Percentiles rank a stretch among this genome's conserved stretches.
phyloP scores from a whole-genome alignment of 2,888 invertebrate genomes.

The Erannis defoliaria region DNA sequence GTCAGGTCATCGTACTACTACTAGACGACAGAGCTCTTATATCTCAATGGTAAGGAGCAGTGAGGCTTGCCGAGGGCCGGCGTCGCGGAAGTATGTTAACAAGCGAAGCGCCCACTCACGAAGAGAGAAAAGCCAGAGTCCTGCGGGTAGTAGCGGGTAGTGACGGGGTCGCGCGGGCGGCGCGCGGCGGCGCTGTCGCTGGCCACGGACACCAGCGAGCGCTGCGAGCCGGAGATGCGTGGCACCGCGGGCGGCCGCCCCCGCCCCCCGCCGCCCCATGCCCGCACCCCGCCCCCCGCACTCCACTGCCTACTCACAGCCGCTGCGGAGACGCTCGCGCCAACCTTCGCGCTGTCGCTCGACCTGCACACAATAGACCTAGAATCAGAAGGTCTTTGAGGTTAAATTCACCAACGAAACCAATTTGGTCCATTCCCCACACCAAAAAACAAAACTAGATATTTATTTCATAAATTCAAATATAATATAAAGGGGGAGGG shows the following conservation, averaged over 20 bases:
- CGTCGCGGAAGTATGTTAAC: slow-evolving; percentile 70
- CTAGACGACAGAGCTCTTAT: neutral
- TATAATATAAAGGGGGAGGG: too few species aligned
- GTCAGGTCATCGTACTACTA: too few species aligned
- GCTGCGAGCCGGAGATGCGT: slow-evolving; percentile 74
- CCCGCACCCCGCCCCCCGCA: slow-evolving; percentile 62
- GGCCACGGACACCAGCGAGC: slow-evolving; percentile 83
- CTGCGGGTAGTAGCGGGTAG: slow-evolving; percentile 74
- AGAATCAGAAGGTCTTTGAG: slow-evolving; percentile 23
- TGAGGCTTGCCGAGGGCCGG: slow-evolving; percentile 51
- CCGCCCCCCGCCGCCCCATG: slow-evolving; percentile 55
- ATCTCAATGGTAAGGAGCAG: neutral
- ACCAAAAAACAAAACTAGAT: too few species aligned
- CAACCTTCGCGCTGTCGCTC: slow-evolving; percentile 89
- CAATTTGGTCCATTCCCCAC: neutral
- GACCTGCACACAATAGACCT: slow-evolving; percentile 76
- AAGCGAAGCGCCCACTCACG: slow-evolving; percentile 86
- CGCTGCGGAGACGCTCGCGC: slow-evolving; percentile 85
- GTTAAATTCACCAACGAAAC: neutral
- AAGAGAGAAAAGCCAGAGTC: slow-evolving; percentile 83
- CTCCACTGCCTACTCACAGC: slow-evolving; percentile 86
- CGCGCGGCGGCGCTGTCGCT: slow-evolving; percentile 82
- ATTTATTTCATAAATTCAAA: neutral
- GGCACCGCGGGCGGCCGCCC: slow-evolving; percentile 68
- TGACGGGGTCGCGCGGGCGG: slow-evolving; percentile 71